Evolutionary conservation across 2,888 invertebrate genomes (phyloP).

Genomic region (Lasioglossum pauxillum): DNA sequence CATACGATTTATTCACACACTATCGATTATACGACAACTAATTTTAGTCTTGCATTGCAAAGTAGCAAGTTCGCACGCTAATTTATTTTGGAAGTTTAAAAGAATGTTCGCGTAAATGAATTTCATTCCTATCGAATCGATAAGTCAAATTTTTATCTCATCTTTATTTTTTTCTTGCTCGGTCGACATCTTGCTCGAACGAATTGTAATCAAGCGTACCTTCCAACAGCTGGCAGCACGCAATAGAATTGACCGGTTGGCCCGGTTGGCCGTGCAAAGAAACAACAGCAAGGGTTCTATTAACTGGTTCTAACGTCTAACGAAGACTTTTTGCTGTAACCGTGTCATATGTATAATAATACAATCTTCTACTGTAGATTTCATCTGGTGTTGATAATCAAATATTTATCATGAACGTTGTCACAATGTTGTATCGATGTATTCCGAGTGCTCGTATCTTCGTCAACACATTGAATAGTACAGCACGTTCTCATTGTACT

Average conservation of each 20-base stretch:
- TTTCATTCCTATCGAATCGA: background rate
- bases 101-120: background rate
- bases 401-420: slow-evolving; percentile 28
- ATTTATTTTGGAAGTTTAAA: background rate
- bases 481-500: slow-evolving; percentile 18
- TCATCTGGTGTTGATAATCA: background rate
- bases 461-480: slow-evolving; percentile 10
- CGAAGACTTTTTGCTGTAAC: slow-evolving; percentile 33
- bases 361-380: background rate
- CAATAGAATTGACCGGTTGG: background rate
- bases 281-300: slow-evolving; percentile 1
- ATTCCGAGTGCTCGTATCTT: slow-evolving; percentile 40
- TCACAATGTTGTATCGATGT: slow-evolving; percentile 53
- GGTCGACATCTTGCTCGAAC: slow-evolving; percentile 19
- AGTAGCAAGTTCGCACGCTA: background rate
- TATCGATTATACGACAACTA: background rate
- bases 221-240: slow-evolving; percentile 62
- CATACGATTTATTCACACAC: background rate
- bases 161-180: background rate
- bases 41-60: background rate
- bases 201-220: slow-evolving; percentile 22
- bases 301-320: background rate
- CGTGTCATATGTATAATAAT: background rate
- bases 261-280: background rate
- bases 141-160: background rate